Evolutionary conservation across 2,113 vertebrate genomes (phyloP).

Genomic region (Sphyrna mokarran): DNA sequence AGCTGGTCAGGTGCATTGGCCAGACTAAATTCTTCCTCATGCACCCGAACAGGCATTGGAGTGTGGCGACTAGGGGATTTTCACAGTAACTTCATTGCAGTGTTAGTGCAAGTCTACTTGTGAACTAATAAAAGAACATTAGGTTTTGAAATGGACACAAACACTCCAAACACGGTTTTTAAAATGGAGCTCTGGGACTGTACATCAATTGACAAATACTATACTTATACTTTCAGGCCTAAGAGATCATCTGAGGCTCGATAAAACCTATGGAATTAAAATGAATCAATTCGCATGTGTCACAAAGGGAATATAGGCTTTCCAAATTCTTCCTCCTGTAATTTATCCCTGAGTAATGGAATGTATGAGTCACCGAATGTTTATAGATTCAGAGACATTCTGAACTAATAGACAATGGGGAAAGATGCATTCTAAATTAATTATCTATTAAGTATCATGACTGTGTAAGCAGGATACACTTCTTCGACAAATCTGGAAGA

Average conservation of each 20-base stretch:
- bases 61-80: too few species aligned
- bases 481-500: not conserved
- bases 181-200: not conserved
- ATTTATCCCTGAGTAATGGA: not conserved
- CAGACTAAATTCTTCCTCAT: too few species aligned
- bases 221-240: not conserved
- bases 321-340: not conserved
- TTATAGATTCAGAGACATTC: not conserved
- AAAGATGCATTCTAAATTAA: not conserved
- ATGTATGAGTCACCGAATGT: not conserved
- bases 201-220: not conserved
- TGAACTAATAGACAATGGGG: not conserved
- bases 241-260: not conserved
- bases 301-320: not conserved
- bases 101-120: too few species aligned
- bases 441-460: not conserved
- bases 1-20: too few species aligned
- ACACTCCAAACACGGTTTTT: not conserved
- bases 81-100: too few species aligned
- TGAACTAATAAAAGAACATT: too few species aligned
- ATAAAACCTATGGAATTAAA: not conserved
- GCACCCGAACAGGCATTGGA: too few species aligned
- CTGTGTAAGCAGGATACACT: not conserved
- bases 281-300: constrained; percentile 9
- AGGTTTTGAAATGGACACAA: not conserved